A percentile compares a stretch with the other conserved stretches of the same genome.
Conservation (phyloP, 2,888 invertebrate species). For the Allolobophora icterica region DNA sequence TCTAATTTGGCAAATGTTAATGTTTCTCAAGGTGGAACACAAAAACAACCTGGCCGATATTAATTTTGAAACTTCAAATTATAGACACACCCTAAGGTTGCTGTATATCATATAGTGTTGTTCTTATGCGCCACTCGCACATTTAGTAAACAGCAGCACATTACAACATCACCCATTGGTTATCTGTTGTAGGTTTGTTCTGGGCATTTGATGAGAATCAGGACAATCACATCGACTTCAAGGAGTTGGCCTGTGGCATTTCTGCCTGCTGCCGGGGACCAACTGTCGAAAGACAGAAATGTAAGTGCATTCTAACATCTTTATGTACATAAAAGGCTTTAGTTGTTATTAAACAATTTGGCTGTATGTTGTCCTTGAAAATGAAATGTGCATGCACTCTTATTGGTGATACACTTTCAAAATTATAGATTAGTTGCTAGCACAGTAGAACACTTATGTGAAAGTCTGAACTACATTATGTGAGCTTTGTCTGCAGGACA, state of each 20-base stretch:
- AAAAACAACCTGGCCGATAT: too few species aligned
- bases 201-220: slow-evolving; percentile 88
- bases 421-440: not conserved
- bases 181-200: slow-evolving; percentile 67
- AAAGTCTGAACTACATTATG: not conserved
- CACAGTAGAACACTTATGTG: not conserved
- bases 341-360: too few species aligned
- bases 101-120: too few species aligned
- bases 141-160: not conserved
- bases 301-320: slow-evolving; percentile 66
- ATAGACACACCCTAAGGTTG: too few species aligned
- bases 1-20: too few species aligned
- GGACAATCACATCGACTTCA: slow-evolving; percentile 90
- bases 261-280: slow-evolving; percentile 92
- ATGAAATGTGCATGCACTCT: not conserved
- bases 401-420: not conserved
- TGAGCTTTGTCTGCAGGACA: not conserved
- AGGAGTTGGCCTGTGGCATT: slow-evolving; percentile 91
- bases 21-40: too few species aligned
- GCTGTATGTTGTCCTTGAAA: not conserved
- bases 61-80: too few species aligned
- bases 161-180: not conserved
- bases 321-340: not conserved
- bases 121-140: too few species aligned
- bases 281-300: slow-evolving; percentile 83